A percentile compares a stretch with the other conserved stretches of the same genome.
Conservation (phyloP, 2,797 vertebrate genomes). For the Acanthornis magna region DNA sequence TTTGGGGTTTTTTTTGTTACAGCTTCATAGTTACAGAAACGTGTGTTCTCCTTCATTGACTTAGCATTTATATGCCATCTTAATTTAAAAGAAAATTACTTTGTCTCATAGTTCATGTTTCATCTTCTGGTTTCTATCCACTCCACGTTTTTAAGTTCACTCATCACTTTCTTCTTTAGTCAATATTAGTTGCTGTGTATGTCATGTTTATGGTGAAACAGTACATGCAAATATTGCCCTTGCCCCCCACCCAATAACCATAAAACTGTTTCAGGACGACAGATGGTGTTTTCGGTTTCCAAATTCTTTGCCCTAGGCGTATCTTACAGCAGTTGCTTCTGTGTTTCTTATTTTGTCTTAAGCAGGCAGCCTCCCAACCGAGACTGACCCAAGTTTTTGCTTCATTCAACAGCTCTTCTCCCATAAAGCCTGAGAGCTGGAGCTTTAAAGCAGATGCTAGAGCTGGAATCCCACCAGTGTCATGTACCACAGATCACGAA, state of each 20-base stretch:
- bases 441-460: background rate
- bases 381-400: rapidly evolving
- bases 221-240: background rate
- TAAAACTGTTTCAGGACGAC: background rate
- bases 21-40: background rate
- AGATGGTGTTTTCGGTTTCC: background rate
- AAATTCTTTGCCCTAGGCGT: background rate
- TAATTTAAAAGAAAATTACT: background rate
- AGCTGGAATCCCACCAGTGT: background rate
- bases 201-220: too few species aligned
- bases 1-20: background rate
- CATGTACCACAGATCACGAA: background rate
- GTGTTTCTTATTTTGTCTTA: background rate
- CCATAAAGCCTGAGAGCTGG: background rate
- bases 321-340: background rate
- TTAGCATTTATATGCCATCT: background rate
- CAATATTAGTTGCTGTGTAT: background rate
- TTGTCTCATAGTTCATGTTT: background rate
- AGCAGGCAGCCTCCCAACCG: background rate
- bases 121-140: background rate
- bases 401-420: background rate
- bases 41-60: background rate
- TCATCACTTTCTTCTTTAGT: background rate
- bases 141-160: background rate
- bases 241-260: background rate